These are phyloP conservation scores for Engraulis encrasicolus DNA, from an alignment of 2,113 vertebrate genomes.

Conservation along the genomic window DNA sequence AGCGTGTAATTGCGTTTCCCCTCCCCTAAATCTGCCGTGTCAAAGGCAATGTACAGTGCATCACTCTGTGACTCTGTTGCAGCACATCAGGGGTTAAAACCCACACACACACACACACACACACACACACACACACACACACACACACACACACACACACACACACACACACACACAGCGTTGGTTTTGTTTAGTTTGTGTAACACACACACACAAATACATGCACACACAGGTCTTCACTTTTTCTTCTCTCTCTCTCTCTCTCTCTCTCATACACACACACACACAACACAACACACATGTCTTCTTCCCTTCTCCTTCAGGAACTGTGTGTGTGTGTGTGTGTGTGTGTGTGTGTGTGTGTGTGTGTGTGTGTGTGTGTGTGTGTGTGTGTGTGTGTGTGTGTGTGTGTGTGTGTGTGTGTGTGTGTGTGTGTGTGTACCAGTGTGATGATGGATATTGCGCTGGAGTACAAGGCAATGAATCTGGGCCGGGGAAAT, in stretches of 20 bases:
- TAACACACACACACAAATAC: neutral
- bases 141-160: neutral
- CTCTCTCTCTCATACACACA: neutral
- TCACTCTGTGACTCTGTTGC: neutral
- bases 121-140: neutral
- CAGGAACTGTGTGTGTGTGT: neutral
- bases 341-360: neutral
- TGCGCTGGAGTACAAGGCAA: neutral
- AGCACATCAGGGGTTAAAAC: conserved; percentile 17
- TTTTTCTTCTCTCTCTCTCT: neutral
- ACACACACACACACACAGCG: too few species aligned
- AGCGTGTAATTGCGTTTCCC: neutral
- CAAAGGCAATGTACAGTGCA: too few species aligned
- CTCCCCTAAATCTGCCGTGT: conserved; percentile 7
- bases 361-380: neutral
- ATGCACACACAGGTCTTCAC: neutral
- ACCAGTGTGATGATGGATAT: neutral
- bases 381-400: neutral
- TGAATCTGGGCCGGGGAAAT: conserved; percentile 30
- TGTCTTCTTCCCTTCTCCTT: conserved; percentile 9
- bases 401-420: neutral
- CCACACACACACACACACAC: neutral
- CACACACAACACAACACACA: neutral
- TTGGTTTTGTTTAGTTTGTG: neutral
- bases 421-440: neutral